A percentile compares a stretch with the other conserved stretches of the same genome.
Evolutionary conservation across 2,797 vertebrate species (phyloP).

Genomic region (Neosilurus hyrtlii): DNA sequence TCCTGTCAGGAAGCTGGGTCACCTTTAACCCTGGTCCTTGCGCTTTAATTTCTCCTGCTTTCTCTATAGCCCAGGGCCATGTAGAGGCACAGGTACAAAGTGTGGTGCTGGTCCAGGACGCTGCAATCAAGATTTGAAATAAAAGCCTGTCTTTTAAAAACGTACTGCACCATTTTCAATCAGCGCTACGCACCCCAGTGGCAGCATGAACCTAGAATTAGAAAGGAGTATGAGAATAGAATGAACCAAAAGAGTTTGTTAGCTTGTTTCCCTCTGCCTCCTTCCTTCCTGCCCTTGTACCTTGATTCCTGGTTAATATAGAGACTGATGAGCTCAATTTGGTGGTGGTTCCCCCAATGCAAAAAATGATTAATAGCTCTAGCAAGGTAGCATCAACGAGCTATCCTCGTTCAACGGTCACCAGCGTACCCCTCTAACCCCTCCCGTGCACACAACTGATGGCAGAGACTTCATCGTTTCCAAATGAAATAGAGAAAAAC

Average conservation of each 20-base stretch:
- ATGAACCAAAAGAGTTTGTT: slow-evolving; percentile 36
- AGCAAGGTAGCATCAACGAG: slow-evolving; percentile 78
- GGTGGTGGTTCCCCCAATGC: slow-evolving; percentile 76
- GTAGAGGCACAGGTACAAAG: slow-evolving; percentile 10
- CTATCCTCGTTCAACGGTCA: slow-evolving; percentile 69
- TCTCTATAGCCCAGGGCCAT: slow-evolving; percentile 31
- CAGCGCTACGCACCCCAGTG: not conserved
- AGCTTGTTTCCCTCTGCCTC: slow-evolving; percentile 40
- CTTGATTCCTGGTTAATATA: slow-evolving; percentile 78
- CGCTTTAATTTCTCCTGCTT: slow-evolving; percentile 42
- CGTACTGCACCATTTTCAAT: not conserved
- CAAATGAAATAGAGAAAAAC: slow-evolving; percentile 88
- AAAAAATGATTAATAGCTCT: slow-evolving; percentile 87
- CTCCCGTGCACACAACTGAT: slow-evolving; percentile 82
- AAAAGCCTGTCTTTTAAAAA: not conserved
- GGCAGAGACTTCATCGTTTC: slow-evolving; percentile 82
- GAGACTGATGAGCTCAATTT: slow-evolving; percentile 89
- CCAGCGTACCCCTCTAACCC: slow-evolving; percentile 74
- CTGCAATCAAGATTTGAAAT: not conserved
- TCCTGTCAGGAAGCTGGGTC: slow-evolving; percentile 67
- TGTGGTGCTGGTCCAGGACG: slow-evolving; percentile 7
- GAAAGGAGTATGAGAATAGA: not conserved
- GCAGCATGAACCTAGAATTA: slow-evolving; percentile 19
- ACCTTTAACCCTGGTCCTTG: slow-evolving; percentile 70
- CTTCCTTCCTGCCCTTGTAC: slow-evolving; percentile 60